Evolutionary conservation across 2,113 vertebrate genomes (phyloP), one percentile per base, ranked within the genome.

Genomic region (Condylura cristata): DNA sequence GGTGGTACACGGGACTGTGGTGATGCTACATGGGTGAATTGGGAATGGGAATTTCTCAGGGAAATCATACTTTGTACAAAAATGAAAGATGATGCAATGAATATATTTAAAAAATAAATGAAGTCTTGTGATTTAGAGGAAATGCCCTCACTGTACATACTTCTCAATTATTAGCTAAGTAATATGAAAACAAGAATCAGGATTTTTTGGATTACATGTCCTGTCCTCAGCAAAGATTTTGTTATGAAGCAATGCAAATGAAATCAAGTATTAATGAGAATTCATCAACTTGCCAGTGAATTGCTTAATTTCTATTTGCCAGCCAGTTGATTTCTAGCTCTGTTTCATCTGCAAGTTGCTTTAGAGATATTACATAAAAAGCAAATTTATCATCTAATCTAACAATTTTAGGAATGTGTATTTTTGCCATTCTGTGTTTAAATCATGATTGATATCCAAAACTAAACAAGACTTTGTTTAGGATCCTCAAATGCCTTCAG

Each of bases 151-250:
- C 17, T 48, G 11, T 75, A 71, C 37, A 22, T 92, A 41, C 13
- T 75, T 84, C 41, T 87, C 53, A 61, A 46, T 93, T 79, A 32
- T 32, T 91, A 83, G 70, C 75, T 83, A 76, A 94, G 56, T 53
- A 24, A 48, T 13, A 13, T 65, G 76, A 82, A 74, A 56, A 85
- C 20, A 95, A 37, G 37, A 66, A 34, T 37, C n/a, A 41, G 70
- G 20, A 11, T 68, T 91, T 80, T 56, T 46, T 41, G n/a, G 37
- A 41, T 95, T 90, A 74, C 51, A 82, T 76, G 60, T 65, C 30
- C 34, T 58, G 11, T 9, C 72, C 16, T 71, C 37, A 22, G 37
- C 89, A 92, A 93, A 90, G 81, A 82, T 92, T 90, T 92, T 92
- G 71, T 88, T 79, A 53, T 48, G 61, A 95, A 79, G 39, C 18